phyloP scores from a whole-genome alignment of 2,113 vertebrate genomes.

The Triplophysa tibetana region DNA sequence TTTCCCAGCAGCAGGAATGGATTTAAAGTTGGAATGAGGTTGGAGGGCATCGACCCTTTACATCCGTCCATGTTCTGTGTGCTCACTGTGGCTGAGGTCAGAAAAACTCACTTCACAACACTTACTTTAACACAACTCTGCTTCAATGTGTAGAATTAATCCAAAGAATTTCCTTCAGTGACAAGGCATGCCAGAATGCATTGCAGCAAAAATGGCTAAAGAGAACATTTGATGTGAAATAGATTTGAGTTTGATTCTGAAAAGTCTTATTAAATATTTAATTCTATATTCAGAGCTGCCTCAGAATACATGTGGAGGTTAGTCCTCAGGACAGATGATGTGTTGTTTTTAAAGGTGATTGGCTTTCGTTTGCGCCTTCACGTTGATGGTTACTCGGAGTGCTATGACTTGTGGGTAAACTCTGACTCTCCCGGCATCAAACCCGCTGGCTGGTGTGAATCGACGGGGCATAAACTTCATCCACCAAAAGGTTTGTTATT shows the following conservation, averaged over 20 bases:
- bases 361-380: constrained; percentile 75
- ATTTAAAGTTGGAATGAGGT: constrained; percentile 75
- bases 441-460: constrained; percentile 71
- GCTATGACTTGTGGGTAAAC: constrained; percentile 81
- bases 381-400: constrained; percentile 74
- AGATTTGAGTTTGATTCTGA: too few species aligned
- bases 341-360: constrained; percentile 66
- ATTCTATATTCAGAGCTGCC: neutral
- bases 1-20: constrained; percentile 61
- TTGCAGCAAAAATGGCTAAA: too few species aligned
- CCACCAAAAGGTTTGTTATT: constrained; percentile 71
- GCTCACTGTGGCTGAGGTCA: constrained; percentile 74
- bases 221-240: too few species aligned
- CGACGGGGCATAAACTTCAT: constrained; percentile 70
- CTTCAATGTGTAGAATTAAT: too few species aligned
- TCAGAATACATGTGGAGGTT: too few species aligned
- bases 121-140: neutral
- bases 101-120: neutral
- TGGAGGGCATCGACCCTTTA: constrained; percentile 74
- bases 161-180: too few species aligned
- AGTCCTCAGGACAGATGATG: too few species aligned
- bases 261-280: too few species aligned
- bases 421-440: constrained; percentile 70
- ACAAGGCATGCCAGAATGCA: too few species aligned
- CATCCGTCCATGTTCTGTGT: constrained; percentile 78